These are phyloP conservation scores for Menidia beryllina DNA, from an alignment of 2,113 vertebrate genomes.

Conservation along the genomic window DNA sequence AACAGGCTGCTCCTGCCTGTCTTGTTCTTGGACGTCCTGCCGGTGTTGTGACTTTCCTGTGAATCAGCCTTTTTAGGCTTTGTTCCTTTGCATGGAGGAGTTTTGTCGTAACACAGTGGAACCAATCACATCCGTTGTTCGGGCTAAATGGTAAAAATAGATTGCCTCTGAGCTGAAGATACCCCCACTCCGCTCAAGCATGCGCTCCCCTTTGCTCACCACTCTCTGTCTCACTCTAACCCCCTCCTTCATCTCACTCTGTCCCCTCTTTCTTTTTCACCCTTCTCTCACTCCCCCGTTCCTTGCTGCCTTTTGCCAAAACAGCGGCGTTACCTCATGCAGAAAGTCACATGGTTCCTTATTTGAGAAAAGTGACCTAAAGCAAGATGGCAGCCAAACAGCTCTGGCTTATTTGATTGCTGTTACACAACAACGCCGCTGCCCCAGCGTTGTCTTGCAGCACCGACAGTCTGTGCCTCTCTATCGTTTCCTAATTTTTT, in stretches of 20 bases:
- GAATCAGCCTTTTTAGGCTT: constrained; percentile 69
- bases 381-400: constrained; percentile 82
- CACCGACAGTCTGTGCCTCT: constrained; percentile 31
- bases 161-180: constrained; percentile 70
- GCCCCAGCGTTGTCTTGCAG: constrained; percentile 53
- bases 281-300: constrained; percentile 60
- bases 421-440: constrained; percentile 74
- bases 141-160: constrained; percentile 81
- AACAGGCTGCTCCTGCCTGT: constrained; percentile 42
- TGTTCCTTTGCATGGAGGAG: constrained; percentile 60
- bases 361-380: constrained; percentile 79
- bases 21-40: constrained; percentile 49
- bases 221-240: constrained; percentile 50
- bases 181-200: constrained; percentile 57
- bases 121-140: constrained; percentile 77
- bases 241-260: constrained; percentile 60
- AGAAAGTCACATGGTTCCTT: constrained; percentile 82
- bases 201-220: constrained; percentile 58
- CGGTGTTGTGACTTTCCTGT: constrained; percentile 67
- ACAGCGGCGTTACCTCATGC: constrained; percentile 80
- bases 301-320: constrained; percentile 69
- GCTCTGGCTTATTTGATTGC: constrained; percentile 57
- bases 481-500: constrained; percentile 26
- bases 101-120: constrained; percentile 61
- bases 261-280: constrained; percentile 17